phyloP scores from a whole-genome alignment of 1,140 invertebrate species.

The Pseudomyrmex flavicornis region DNA sequence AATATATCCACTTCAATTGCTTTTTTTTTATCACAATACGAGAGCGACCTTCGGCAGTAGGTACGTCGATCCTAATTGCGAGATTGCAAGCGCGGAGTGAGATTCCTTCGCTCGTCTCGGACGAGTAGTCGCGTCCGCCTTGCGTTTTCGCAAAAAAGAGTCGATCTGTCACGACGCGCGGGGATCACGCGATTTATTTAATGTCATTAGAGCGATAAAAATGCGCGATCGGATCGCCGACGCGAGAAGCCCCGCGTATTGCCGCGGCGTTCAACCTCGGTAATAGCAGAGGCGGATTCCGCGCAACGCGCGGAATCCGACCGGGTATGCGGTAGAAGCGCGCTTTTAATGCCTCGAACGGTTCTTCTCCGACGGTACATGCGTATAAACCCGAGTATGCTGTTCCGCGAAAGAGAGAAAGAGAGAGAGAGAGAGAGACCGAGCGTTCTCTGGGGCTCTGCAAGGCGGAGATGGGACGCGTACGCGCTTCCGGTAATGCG shows the following conservation, averaged over 20 bases:
- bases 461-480: background rate
- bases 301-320: conserved; percentile 70
- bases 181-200: conserved; percentile 63
- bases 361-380: conserved; percentile 64
- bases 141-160: conserved; percentile 41
- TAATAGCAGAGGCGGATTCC: conserved; percentile 68
- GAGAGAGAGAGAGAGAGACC: no score
- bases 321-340: conserved; percentile 73
- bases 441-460: no score
- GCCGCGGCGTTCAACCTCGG: background rate
- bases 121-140: background rate
- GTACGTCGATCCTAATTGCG: conserved; percentile 4
- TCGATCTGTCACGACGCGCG: background rate
- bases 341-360: conserved; percentile 73
- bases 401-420: no score
- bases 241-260: conserved; percentile 11
- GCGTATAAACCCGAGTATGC: conserved; percentile 19
- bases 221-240: conserved; percentile 68
- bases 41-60: background rate
- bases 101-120: background rate
- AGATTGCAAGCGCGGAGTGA: background rate
- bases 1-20: no score
- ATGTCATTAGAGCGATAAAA: conserved; percentile 70
- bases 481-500: conserved; percentile 38
- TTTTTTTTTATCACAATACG: no score